These are phyloP conservation scores for Saccopteryx bilineata DNA, from an alignment of 2,113 vertebrate genomes.

Conservation along the genomic window DNA sequence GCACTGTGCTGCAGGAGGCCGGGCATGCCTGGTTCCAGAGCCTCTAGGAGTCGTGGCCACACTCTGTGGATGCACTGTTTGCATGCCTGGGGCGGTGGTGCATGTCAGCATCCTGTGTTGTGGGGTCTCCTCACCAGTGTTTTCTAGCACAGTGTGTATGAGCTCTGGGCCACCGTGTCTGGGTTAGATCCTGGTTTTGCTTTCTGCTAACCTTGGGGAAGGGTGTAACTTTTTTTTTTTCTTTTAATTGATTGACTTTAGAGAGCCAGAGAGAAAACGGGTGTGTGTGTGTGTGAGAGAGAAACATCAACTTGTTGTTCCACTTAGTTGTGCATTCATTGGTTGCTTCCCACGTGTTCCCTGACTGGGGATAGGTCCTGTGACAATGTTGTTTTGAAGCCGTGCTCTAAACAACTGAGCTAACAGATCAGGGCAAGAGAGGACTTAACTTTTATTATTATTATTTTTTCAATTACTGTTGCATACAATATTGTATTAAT, in stretches of 20 bases:
- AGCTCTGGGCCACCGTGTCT: not conserved
- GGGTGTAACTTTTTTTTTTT: not conserved
- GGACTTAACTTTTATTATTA: too few relatives aligned
- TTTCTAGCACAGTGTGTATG: not conserved
- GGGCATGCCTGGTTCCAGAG: not conserved
- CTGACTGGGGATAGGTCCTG: too few relatives aligned
- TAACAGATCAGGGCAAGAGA: too few relatives aligned
- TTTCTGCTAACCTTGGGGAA: not conserved
- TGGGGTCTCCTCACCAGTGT: not conserved
- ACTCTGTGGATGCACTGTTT: not conserved
- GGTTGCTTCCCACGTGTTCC: too few relatives aligned
- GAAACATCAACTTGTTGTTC: too few relatives aligned
- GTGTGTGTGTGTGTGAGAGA: too few relatives aligned
- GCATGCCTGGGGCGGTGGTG: fast-evolving
- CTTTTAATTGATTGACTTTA: too few relatives aligned
- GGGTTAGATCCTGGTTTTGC: not conserved
- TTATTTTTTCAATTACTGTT: not conserved
- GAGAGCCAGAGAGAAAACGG: too few relatives aligned
- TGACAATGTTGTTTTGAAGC: too few relatives aligned
- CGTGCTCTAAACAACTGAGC: too few relatives aligned
- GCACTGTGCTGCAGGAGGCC: not conserved
- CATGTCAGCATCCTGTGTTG: not conserved
- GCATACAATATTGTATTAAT: not conserved
- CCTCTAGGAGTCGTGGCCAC: too few relatives aligned
- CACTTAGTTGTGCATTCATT: too few relatives aligned